phyloP scores from a whole-genome alignment of 2,888 invertebrate genomes.

The Galeopsomyia nigrocyanea region DNA sequence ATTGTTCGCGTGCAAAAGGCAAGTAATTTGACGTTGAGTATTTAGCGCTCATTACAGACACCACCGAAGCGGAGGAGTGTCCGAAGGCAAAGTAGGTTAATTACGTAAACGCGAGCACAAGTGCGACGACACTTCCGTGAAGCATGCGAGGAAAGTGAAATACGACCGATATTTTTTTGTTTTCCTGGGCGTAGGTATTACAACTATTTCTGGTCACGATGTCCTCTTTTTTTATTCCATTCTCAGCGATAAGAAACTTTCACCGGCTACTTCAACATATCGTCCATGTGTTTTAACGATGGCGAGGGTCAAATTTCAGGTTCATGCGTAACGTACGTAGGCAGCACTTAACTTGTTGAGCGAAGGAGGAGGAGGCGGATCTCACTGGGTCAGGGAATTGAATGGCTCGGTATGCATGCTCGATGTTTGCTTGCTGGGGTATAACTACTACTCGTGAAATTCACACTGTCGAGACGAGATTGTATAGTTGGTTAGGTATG shows the following conservation, averaged over 20 bases:
- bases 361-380: too few species aligned
- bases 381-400: constrained; percentile 7
- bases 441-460: too few species aligned
- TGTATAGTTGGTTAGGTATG: too few species aligned
- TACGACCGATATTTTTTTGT: constrained; percentile 13
- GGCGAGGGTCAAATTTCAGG: constrained; percentile 24
- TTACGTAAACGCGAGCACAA: constrained; percentile 25
- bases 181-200: not conserved
- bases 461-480: too few species aligned
- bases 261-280: constrained; percentile 6
- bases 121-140: not conserved
- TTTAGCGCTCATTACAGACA: constrained; percentile 11
- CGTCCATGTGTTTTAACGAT: not conserved
- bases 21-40: not conserved
- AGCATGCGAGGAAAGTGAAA: constrained; percentile 27
- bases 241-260: constrained; percentile 23
- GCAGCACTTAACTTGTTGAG: not conserved
- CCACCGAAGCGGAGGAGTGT: not conserved
- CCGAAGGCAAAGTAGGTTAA: not conserved
- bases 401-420: not conserved
- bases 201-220: constrained; percentile 13
- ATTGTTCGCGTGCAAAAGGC: too few species aligned
- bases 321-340: constrained; percentile 1
- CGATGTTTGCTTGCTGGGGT: too few species aligned
- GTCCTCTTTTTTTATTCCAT: constrained; percentile 5